Evolutionary conservation across 2,113 vertebrate species (phyloP), one percentile per base, ranked within the genome.

Genomic region (Microcebus griseorufus): DNA sequence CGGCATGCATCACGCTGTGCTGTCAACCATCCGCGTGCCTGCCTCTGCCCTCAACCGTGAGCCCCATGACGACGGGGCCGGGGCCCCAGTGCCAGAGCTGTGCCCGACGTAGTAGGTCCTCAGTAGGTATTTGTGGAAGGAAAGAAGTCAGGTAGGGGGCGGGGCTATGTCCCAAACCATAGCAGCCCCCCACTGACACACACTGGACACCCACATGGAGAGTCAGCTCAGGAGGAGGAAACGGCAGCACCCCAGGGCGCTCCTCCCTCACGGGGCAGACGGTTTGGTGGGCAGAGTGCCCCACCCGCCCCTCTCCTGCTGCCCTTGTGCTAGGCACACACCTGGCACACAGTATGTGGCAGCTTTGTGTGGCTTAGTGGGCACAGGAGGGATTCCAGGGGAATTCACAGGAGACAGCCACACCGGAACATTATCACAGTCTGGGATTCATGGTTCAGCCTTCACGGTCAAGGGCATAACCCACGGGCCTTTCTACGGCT

Each of bases 21-120:
- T 22, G 6, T 16, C 55, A 53, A 9, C 20, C 0, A 13, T 25
- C 32, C 2, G 39, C 2, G 0, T 4, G 3, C 39, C 12, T 51
- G 39, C 42, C 12, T 39, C 42, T 17, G 13, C 42, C 16, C 45
- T 37, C 9, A 0, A 42, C 37, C 2, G 3, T 1, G 20, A 73
- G 39, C 25, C 18, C 75, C 1, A 1, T 4, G 62, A 53, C 0
- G 0, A 20, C 1, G 6, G 9, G 45, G 32, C 48, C 13, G 4
- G 27, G 20, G 79, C 92, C 39, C 48, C 48, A 0, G 14, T 1
- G 79, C 18, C 42, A 45, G 20, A 65, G 14, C 14, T 6, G 29
- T 76, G 75, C 17, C 27, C 0, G 0, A 45, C 18, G 2, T 1
- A 64, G 39, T 25, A 62, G 45, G 65, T 91, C 45, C 80, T 81